phyloP scores from a whole-genome alignment of 2,888 invertebrate species.

The Drosophila pullipes region DNA sequence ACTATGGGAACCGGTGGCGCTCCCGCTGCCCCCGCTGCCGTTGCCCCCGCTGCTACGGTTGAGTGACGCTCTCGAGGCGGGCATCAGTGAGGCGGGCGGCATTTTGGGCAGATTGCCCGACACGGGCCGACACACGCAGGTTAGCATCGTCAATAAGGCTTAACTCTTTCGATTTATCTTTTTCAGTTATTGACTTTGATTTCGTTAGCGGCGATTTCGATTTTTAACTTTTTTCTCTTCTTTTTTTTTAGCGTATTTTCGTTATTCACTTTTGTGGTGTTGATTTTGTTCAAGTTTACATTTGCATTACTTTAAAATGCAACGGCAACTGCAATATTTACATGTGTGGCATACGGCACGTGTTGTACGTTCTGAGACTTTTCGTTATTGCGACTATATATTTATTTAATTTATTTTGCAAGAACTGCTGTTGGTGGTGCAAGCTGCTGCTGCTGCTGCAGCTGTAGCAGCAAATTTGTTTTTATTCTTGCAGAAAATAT shows the following conservation, averaged over 20 bases:
- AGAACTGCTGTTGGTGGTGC: slow-evolving; percentile 21
- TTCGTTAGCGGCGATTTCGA: slow-evolving; percentile 34
- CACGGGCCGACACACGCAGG: slow-evolving; percentile 86
- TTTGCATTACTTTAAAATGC: slow-evolving; percentile 64
- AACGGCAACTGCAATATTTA: slow-evolving; percentile 45
- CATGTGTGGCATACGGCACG: slow-evolving; percentile 36
- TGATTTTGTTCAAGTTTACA: slow-evolving; percentile 1
- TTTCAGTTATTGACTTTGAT: slow-evolving; percentile 35
- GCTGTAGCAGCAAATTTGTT: slow-evolving; percentile 71
- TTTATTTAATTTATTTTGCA: slow-evolving; percentile 29
- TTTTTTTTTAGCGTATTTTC: background rate
- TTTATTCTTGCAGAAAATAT: slow-evolving; percentile 75
- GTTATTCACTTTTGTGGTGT: slow-evolving; percentile 6
- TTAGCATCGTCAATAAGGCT: slow-evolving; percentile 78
- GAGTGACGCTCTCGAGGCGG: slow-evolving; percentile 75
- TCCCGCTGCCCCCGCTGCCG: slow-evolving; percentile 45
- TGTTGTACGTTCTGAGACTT: slow-evolving; percentile 54
- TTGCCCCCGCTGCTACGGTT: slow-evolving; percentile 60
- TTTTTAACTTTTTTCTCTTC: background rate
- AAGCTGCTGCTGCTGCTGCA: slow-evolving; percentile 6
- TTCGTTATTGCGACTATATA: slow-evolving; percentile 37
- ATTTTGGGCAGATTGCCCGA: slow-evolving; percentile 85
- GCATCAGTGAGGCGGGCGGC: slow-evolving; percentile 81
- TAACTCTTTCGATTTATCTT: slow-evolving; percentile 29
- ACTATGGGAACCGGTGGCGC: slow-evolving; percentile 36